A percentile compares a stretch with the other conserved stretches of the same genome.
Evolutionary conservation across 2,113 vertebrate species (phyloP).

Genomic region (Mastomys coucha): DNA sequence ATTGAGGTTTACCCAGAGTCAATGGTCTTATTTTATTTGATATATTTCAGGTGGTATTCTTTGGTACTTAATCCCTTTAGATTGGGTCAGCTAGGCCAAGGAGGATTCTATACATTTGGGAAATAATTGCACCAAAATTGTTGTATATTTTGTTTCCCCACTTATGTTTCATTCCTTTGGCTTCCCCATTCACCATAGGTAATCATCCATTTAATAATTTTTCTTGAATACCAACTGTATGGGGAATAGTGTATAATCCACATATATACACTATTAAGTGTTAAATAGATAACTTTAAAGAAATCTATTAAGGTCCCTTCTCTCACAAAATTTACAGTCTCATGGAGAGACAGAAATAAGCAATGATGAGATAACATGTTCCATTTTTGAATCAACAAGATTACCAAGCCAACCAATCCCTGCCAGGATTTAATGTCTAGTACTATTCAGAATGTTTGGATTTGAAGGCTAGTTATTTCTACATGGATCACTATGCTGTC

Average conservation of each 20-base stretch:
- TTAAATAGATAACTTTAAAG: background rate
- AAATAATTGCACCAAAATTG: conserved; percentile 20
- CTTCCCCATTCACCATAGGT: background rate
- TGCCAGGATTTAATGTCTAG: background rate
- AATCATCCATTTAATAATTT: conserved; percentile 32
- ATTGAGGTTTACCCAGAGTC: background rate
- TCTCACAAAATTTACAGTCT: conserved; percentile 32
- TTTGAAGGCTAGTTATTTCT: background rate
- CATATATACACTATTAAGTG: background rate
- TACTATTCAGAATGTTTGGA: background rate
- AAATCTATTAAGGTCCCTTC: background rate
- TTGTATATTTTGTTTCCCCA: background rate
- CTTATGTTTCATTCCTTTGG: background rate
- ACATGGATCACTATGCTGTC: background rate
- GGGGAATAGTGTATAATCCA: background rate
- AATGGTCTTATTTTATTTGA: conserved; percentile 5
- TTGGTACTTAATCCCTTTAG: background rate
- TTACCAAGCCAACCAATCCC: background rate
- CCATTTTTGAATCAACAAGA: background rate
- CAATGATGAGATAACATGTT: background rate
- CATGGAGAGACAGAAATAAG: background rate
- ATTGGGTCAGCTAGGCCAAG: background rate
- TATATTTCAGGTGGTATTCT: conserved; percentile 37
- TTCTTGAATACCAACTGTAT: conserved; percentile 29
- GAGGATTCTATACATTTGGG: background rate